Base-by-base conservation (phyloP, 1,140 invertebrate species). In the Drosophila setifemur region DNA sequence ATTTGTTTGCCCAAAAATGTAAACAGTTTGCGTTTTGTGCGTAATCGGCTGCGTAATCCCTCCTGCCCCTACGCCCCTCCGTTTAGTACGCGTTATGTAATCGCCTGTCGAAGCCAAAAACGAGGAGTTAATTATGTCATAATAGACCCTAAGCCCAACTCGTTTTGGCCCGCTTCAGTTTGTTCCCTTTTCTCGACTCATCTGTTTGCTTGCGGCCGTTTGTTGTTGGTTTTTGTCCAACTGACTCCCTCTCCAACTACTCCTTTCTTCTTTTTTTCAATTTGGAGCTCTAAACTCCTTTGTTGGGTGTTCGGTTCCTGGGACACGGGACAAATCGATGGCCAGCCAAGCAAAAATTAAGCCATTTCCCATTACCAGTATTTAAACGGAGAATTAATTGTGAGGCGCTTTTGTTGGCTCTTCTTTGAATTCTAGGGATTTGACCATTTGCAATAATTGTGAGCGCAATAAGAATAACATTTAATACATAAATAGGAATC, bases 61-160 rank as follows among this genome's bases (percentile, higher is more conserved):
- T 28, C 12, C 58, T 39, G 25, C 28, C 45, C n/a, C n/a, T n/a
- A n/a, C n/a, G 9, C 48, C 2, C 29, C 21, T 11, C 33, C 19
- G 35, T 26, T 19, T 33, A 28, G 70, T 53, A 48, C 73, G 69
- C 66, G 74, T 79, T 86, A 75, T 86, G 75, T 83, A 83, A 81
- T 82, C 74, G 72, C 57, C 37, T 58, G 64, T 55, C 58, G 77
- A n/a, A 35, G 40, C 25, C 39, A 67, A 73, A n/a, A 74, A 85
- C 74, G 75, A 79, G 74, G 66, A 85, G 79, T 83, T 83, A 83
- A 83, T 83, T 83, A 79, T 86, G 79, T 85, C 81, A 77, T 85
- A 83, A 83, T 85, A 75, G 75, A n/a, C 31, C 14, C 19, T 43
- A 42, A 48, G 26, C 42, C 58, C 26, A 64, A 64, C 60, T 64